Evolutionary conservation across 2,888 invertebrate genomes (phyloP).

Genomic region (Tachina lurida): DNA sequence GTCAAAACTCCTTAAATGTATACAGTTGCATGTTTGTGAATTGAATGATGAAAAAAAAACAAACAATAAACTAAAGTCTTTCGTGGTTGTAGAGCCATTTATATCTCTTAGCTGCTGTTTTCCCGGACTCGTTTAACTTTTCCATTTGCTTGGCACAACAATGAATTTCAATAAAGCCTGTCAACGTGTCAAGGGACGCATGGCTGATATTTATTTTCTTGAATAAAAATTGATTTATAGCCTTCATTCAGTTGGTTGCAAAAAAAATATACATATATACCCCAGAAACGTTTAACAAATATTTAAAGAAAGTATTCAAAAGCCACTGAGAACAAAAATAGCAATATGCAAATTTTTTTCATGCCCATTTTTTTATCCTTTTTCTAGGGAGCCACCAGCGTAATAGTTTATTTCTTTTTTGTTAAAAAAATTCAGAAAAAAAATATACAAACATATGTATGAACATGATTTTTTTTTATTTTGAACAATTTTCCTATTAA

Average conservation of each 20-base stretch:
- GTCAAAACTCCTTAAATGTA: background rate
- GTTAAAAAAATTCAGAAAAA: too few relatives aligned
- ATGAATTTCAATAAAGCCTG: slow-evolving; percentile 66
- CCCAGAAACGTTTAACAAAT: background rate
- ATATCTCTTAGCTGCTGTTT: slow-evolving; percentile 9
- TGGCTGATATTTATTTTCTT: slow-evolving; percentile 60
- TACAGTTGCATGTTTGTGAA: background rate
- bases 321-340: background rate
- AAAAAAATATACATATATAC: slow-evolving; percentile 4
- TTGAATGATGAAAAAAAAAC: background rate
- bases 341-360: too few relatives aligned
- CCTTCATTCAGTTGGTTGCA: slow-evolving; percentile 7
- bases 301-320: background rate
- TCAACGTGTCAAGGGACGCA: slow-evolving; percentile 54
- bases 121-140: slow-evolving; percentile 18
- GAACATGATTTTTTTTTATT: too few relatives aligned
- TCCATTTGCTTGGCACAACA: slow-evolving; percentile 50
- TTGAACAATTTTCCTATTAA: too few relatives aligned
- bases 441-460: too few relatives aligned
- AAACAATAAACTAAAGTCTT: background rate
- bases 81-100: background rate
- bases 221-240: slow-evolving; percentile 64
- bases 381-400: too few relatives aligned
- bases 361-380: too few relatives aligned
- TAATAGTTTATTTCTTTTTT: too few relatives aligned